A percentile compares a stretch with the other conserved stretches of the same genome.
Evolutionary conservation across 2,888 invertebrate species (phyloP).

Genomic region (Zygothrica quintamaculata): DNA sequence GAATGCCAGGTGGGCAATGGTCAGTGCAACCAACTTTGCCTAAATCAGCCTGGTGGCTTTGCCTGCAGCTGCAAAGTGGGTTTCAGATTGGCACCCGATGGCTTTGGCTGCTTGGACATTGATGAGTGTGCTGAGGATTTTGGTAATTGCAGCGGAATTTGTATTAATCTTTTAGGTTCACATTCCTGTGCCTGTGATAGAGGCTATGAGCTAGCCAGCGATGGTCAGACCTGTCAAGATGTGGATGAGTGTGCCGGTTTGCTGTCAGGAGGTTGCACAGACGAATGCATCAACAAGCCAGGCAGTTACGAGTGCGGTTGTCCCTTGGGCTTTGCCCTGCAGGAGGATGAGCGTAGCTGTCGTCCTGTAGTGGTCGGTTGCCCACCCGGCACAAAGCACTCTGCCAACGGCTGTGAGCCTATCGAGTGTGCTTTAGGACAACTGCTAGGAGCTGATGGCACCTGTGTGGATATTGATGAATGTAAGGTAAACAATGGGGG

Average conservation of each 20-base stretch:
- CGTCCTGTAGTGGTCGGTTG: conserved; percentile 72
- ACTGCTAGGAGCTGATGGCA: conserved; percentile 82
- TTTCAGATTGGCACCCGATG: conserved; percentile 81
- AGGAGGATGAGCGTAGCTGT: conserved; percentile 74
- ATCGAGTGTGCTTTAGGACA: conserved; percentile 84
- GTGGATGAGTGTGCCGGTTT: conserved; percentile 84
- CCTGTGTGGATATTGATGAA: conserved; percentile 86
- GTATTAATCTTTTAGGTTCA: conserved; percentile 87
- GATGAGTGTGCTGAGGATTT: conserved; percentile 86
- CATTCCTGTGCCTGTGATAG: conserved; percentile 85
- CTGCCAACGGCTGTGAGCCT: conserved; percentile 69
- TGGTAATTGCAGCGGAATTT: conserved; percentile 86
- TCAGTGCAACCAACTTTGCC: conserved; percentile 87
- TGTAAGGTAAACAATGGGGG: conserved; percentile 84
- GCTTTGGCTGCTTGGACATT: conserved; percentile 85
- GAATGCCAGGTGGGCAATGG: conserved; percentile 85
- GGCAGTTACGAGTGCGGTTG: conserved; percentile 87
- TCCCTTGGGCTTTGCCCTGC: conserved; percentile 85
- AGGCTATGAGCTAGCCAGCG: conserved; percentile 82
- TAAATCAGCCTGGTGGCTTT: conserved; percentile 85
- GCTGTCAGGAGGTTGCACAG: conserved; percentile 84
- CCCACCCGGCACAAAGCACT: conserved; percentile 73
- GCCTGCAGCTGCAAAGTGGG: conserved; percentile 85
- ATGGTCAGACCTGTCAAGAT: conserved; percentile 84
- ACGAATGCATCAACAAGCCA: conserved; percentile 86